Base-by-base conservation (phyloP, 2,113 vertebrate species). In the Urocynchramus pylzowi region DNA sequence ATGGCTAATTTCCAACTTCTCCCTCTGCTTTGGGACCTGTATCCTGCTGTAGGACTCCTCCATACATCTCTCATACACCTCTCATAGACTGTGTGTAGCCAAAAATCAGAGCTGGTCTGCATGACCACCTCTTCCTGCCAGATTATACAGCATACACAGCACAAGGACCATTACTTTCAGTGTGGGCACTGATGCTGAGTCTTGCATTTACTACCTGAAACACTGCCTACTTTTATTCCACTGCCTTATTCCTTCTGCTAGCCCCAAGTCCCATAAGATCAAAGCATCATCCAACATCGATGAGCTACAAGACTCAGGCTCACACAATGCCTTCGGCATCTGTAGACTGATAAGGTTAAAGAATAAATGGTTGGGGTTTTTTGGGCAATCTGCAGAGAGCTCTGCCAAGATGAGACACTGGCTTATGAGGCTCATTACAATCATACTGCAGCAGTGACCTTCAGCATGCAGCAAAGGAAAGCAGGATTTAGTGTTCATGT, bases 401-500 rank as follows among this genome's bases (percentile, higher is more conserved):
- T 75, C 56, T 95, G 92, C 93, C 18, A 56, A 93, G 95, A 96
- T 82, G 94, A 98, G 96, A 82, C 92, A 89, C 81, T 61, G 81
- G 87, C 90, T 96, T 95, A 93, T 82, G 83, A 95, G 76, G 77
- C 94, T 95, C 97, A 96, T 96, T 94, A 96, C 3, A 41, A 93
- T 88, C 92, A 77, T 47, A 91, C 90, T 73, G 75, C 92, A 93
- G 89, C 94, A 91, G 81, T 96, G 94, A 97, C 96, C 96, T 97
- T 97, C 97, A 96, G 86, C 92, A 88, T 9, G n/a, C 82, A 93
- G 96, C 91, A 97, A 97, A 94, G 89, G 93, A 90, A 97, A 97
- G 87, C 60, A 96, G 94, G 93, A 98, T 96, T 97, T 97, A 97
- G 89, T 59, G 80, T 82, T 96, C 91, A 60, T 94, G 90, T 97